phyloP scores from a whole-genome alignment of 2,888 invertebrate species.

The Acanthosoma haemorrhoidale region DNA sequence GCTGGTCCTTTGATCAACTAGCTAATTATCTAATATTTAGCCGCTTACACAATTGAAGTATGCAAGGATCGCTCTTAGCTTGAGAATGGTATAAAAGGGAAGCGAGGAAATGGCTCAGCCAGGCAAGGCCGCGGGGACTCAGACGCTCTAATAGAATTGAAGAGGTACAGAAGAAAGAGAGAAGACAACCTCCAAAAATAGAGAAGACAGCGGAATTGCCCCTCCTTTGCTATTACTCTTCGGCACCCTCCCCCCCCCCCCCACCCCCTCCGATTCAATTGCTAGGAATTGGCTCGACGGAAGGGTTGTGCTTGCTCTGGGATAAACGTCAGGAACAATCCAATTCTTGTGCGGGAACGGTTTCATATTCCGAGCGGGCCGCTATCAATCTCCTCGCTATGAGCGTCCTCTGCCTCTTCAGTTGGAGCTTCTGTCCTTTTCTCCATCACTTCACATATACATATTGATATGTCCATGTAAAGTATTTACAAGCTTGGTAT shows the following conservation, averaged over 20 bases:
- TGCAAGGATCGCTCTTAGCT: no score
- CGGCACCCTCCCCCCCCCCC: slow-evolving; percentile 5
- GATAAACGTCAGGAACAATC: slow-evolving; percentile 13
- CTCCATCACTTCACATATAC: no score
- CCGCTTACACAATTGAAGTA: no score
- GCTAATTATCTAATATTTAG: no score
- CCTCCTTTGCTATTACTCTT: not conserved
- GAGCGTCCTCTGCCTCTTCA: not conserved
- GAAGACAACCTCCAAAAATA: slow-evolving; percentile 6
- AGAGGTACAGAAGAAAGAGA: not conserved
- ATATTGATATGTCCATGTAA: no score
- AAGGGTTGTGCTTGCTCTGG: slow-evolving; percentile 3
- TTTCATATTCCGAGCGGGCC: not conserved
- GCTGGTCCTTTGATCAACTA: no score
- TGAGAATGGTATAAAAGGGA: no score
- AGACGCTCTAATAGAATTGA: slow-evolving; percentile 5
- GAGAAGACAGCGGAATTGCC: not conserved
- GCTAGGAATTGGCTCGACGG: not conserved
- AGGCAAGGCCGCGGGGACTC: not conserved
- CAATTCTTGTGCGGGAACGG: not conserved
- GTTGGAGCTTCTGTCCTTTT: no score
- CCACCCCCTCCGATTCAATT: slow-evolving; percentile 14
- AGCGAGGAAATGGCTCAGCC: not conserved
- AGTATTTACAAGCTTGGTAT: no score
- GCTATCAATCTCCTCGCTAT: not conserved